phyloP scores from a whole-genome alignment of 2,888 invertebrate genomes.

The Labia minor region DNA sequence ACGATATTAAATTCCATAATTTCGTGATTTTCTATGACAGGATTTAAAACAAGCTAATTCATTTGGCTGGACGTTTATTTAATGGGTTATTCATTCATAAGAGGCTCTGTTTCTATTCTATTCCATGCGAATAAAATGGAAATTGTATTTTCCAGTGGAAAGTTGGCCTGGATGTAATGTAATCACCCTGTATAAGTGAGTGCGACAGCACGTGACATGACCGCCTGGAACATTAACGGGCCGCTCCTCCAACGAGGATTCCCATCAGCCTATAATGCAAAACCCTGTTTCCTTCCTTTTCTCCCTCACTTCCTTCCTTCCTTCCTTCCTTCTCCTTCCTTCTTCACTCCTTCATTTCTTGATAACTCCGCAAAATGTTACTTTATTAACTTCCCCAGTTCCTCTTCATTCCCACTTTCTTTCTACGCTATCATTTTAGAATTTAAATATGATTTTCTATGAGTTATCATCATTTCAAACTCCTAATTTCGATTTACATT shows the following conservation, averaged over 20 bases:
- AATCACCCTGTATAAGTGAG: conserved; percentile 13
- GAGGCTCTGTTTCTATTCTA: conserved; percentile 13
- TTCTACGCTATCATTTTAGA: neutral
- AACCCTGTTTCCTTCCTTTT: no score
- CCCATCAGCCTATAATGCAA: neutral
- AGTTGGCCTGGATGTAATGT: conserved; percentile 3
- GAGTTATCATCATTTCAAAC: neutral
- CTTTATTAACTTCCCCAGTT: neutral
- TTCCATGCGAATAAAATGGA: conserved; percentile 13
- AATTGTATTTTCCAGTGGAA: neutral
- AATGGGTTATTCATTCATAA: conserved; percentile 4
- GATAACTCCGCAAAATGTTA: conserved; percentile 8
- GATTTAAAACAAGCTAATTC: conserved; percentile 6
- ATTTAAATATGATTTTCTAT: neutral
- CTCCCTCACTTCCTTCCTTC: neutral
- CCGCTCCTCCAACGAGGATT: neutral
- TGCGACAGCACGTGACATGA: conserved; percentile 13
- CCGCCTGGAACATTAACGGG: neutral
- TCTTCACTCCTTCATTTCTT: neutral
- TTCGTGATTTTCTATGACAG: conserved; percentile 13
- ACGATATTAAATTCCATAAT: neutral
- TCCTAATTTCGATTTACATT: conserved; percentile 7
- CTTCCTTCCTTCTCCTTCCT: neutral
- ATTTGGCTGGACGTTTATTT: neutral
- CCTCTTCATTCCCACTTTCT: no score